These are phyloP conservation scores for Ophiothrix spiculata DNA, from an alignment of 35 echinoderm and acorn worm genomes.

Conservation along the genomic window DNA sequence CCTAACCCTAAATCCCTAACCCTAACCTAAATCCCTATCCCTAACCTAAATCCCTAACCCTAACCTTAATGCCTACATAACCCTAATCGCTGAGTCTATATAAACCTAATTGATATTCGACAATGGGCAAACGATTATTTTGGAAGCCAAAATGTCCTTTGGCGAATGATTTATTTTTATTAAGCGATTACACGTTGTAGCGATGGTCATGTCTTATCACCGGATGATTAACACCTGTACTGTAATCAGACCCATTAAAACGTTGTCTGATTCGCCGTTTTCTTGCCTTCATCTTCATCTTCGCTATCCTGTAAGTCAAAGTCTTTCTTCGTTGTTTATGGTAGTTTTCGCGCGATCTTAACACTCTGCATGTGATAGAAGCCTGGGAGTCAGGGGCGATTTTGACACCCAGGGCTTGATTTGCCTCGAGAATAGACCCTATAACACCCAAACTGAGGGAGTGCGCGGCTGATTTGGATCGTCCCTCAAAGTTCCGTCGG, in stretches of 20 bases:
- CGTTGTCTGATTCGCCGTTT: not conserved
- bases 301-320: not conserved
- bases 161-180: too few species aligned
- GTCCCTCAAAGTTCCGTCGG: not conserved
- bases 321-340: not conserved
- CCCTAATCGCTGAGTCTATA: too few species aligned
- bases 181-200: too few species aligned
- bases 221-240: not conserved
- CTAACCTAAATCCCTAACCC: too few species aligned
- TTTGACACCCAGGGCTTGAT: not conserved
- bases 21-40: too few species aligned
- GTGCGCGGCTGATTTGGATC: not conserved
- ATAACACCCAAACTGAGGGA: not conserved
- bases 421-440: not conserved
- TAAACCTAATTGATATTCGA: too few species aligned
- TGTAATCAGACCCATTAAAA: not conserved
- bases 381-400: not conserved
- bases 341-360: not conserved
- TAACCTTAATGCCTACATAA: too few species aligned
- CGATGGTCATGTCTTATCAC: not conserved
- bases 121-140: too few species aligned
- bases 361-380: not conserved
- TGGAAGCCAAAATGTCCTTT: too few species aligned
- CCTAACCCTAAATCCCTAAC: too few species aligned
- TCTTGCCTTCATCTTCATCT: not conserved